Evolutionary conservation across 2,113 vertebrate species (phyloP).

Genomic region (Callaeas wilsoni): DNA sequence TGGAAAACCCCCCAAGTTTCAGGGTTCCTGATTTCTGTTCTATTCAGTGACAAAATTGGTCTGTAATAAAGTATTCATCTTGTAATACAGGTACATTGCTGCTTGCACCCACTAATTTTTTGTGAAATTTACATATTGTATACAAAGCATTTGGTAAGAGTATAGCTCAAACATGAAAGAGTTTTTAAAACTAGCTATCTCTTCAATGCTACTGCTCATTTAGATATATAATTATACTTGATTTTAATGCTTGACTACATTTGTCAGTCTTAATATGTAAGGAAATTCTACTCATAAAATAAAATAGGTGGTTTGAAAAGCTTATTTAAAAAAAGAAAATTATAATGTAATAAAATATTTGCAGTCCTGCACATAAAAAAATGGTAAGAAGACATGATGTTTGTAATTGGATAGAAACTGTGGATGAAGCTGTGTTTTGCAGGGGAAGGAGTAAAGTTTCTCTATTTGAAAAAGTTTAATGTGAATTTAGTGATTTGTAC

Average conservation of each 20-base stretch:
- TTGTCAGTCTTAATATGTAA: not conserved
- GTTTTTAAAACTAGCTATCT: not conserved
- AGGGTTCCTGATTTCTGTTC: not conserved
- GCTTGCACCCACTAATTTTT: not conserved
- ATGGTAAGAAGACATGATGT: rapidly evolving
- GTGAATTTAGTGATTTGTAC: not conserved
- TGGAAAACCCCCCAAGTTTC: rapidly evolving
- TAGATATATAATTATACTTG: not conserved
- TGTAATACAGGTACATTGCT: not conserved
- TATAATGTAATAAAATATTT: not conserved
- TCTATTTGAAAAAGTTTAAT: not conserved
- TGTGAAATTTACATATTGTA: not conserved
- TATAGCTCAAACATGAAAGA: not conserved
- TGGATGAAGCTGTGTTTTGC: not conserved
- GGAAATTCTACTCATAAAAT: not conserved
- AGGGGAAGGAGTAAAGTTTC: not conserved
- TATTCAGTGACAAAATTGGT: not conserved
- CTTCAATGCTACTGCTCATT: not conserved
- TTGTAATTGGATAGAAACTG: not conserved
- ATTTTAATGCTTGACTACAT: not conserved
- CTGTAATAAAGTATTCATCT: not conserved
- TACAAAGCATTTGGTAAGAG: not conserved
- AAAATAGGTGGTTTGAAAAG: not conserved
- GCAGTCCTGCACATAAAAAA: not conserved
- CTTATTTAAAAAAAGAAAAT: no score